Base-by-base conservation (phyloP, 2,113 vertebrate genomes). In the Sphyrna mokarran region DNA sequence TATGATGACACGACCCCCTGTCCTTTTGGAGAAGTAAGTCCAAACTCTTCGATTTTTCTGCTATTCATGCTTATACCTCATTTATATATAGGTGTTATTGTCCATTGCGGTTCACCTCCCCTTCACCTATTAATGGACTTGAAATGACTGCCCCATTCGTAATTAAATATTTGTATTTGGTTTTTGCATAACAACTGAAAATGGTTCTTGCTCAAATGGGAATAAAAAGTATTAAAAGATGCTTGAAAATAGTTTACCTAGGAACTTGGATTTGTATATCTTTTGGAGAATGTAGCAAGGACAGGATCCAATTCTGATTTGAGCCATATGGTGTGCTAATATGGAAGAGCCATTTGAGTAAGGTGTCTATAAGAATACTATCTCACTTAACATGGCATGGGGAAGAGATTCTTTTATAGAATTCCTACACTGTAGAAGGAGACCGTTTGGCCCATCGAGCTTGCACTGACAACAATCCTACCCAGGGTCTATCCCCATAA, bases 1-100 rank as follows among this genome's bases (percentile, higher is more conserved):
- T 1, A 97, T 99, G 97, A 98, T 99, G 99, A 98, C 98, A 0
- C 97, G 99, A 0, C 97, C 99, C 0, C 99, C 99, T 0, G 99
- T 99, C n/a, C 98, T 99, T 66, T 97, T 99, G 96, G 99, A 99
- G 97, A 99, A 99, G 99, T 99, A 98, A 98, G 99, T 95, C 90
- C n/a, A 61, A 16, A 63, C 10, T 22, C 8, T 54, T 58, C 58
- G 10, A 11, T 29, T 89, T 70, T 43, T 10, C 23, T 54, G 48
- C 22, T 58, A 54, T 89, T 89, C 86, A 54, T 89, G 43, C 23
- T 43, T 43, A 76, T 10, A 18, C 40, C 23, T 54, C 68, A 76
- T 72, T 54, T 40, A 26, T 94, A 33, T 18, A 29, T 29, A 33
- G 61, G 14, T 94, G 14, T n/a, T 80, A 14, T 80, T 80, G 76